These are phyloP conservation scores for Macrocentrus cingulum DNA, from an alignment of 1,140 invertebrate genomes.

Conservation along the genomic window DNA sequence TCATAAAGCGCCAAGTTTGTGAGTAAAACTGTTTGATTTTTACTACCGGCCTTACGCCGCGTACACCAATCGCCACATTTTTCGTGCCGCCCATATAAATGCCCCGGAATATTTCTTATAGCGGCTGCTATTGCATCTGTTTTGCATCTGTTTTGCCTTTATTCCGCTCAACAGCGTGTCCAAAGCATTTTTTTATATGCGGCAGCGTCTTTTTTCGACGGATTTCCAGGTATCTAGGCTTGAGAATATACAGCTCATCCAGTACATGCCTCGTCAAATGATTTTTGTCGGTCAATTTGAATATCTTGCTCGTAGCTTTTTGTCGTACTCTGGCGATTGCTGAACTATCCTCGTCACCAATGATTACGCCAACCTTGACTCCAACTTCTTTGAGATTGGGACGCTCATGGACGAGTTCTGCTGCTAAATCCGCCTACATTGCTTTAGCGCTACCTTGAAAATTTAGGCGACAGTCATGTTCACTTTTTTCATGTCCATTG, in stretches of 20 bases:
- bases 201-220: conserved; percentile 10
- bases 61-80: conserved; percentile 24
- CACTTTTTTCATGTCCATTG: conserved; percentile 20
- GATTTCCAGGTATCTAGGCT: conserved; percentile 8
- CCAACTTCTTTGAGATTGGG: conserved; percentile 17
- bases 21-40: not conserved
- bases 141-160: conserved; percentile 5
- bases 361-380: conserved; percentile 14
- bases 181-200: conserved; percentile 21
- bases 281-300: conserved; percentile 25
- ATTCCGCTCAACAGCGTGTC: conserved; percentile 19
- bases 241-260: conserved; percentile 9
- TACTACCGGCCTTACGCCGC: not conserved
- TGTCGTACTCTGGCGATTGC: conserved; percentile 18
- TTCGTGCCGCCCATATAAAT: conserved; percentile 17
- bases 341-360: conserved; percentile 25
- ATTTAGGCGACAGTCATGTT: conserved; percentile 26
- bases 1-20: conserved; percentile 12
- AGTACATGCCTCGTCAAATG: conserved; percentile 6
- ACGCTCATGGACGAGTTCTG: conserved; percentile 19
- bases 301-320: not conserved
- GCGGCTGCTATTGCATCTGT: not conserved
- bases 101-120: conserved; percentile 16
- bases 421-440: conserved; percentile 22
- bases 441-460: conserved; percentile 26